phyloP scores from a whole-genome alignment of 2,113 vertebrate genomes.

The Natator depressus region DNA sequence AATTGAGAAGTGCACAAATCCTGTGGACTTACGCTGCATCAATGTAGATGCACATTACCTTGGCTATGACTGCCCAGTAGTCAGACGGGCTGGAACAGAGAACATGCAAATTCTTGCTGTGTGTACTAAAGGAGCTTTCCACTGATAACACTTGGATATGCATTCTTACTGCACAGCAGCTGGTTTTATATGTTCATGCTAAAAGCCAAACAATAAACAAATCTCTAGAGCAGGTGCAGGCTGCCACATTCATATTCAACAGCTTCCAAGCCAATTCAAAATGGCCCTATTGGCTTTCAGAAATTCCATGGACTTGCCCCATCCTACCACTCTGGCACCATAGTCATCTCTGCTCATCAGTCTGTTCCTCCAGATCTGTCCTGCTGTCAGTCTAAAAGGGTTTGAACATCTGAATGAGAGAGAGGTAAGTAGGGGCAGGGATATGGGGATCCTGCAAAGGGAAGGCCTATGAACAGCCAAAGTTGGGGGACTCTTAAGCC shows the following conservation, averaged over 20 bases:
- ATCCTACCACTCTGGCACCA: constrained; percentile 24
- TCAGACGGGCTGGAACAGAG: constrained; percentile 52
- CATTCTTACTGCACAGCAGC: constrained; percentile 55
- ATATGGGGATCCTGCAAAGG: neutral
- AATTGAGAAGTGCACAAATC: constrained; percentile 47
- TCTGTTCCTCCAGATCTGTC: neutral
- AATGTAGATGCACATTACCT: constrained; percentile 39
- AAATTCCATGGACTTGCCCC: constrained; percentile 38
- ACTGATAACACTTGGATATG: constrained; percentile 60
- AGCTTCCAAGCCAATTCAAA: constrained; percentile 62
- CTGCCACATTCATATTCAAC: constrained; percentile 41
- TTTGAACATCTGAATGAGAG: neutral
- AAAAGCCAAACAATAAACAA: constrained; percentile 70
- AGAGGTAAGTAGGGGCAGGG: neutral
- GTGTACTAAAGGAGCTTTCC: constrained; percentile 1
- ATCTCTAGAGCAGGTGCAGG: constrained; percentile 45
- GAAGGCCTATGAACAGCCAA: accelerated
- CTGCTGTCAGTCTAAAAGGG: neutral
- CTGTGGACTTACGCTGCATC: neutral
- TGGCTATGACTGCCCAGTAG: constrained; percentile 2
- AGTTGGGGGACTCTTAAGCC: neutral
- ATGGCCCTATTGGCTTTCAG: constrained; percentile 69
- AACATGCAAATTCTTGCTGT: constrained; percentile 55
- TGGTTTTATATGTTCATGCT: constrained; percentile 48
- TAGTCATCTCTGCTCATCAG: constrained; percentile 6